These are phyloP conservation scores for Carollia perspicillata DNA, from an alignment of 2,113 vertebrate genomes.

Conservation along the genomic window DNA sequence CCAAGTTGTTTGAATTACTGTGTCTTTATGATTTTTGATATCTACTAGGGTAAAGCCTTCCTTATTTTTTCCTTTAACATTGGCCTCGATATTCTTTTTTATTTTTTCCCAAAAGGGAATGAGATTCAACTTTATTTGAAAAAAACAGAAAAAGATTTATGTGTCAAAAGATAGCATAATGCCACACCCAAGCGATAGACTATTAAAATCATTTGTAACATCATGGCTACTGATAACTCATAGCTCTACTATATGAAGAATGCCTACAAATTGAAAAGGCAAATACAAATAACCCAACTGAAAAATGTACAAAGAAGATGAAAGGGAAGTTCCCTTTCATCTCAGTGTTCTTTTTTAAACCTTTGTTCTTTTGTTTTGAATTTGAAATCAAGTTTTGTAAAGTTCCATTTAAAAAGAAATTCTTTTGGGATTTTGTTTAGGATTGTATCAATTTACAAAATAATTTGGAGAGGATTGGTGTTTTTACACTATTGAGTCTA, in stretches of 20 bases:
- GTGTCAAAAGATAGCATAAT: too few species aligned
- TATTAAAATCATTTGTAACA: too few species aligned
- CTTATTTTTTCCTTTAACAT: not conserved
- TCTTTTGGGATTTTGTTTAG: not conserved
- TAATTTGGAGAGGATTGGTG: not conserved
- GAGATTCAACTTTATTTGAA: too few species aligned
- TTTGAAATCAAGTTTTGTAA: not conserved
- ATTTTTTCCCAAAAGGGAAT: too few species aligned
- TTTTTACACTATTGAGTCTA: not conserved
- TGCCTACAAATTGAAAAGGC: too few species aligned
- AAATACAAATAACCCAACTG: too few species aligned
- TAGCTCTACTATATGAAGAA: too few species aligned
- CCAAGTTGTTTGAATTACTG: not conserved
- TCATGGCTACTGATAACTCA: too few species aligned
- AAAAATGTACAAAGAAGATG: too few species aligned
- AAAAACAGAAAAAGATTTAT: too few species aligned
- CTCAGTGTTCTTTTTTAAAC: not conserved
- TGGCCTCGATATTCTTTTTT: not conserved
- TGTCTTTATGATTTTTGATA: not conserved
- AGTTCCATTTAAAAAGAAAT: not conserved
- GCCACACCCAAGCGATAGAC: too few species aligned
- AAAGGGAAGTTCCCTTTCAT: too few species aligned
- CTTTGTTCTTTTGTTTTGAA: not conserved
- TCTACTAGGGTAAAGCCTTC: not conserved
- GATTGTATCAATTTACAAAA: not conserved